Base-by-base conservation (phyloP, 1,140 invertebrate genomes). In the Sycophaga agraensis region DNA sequence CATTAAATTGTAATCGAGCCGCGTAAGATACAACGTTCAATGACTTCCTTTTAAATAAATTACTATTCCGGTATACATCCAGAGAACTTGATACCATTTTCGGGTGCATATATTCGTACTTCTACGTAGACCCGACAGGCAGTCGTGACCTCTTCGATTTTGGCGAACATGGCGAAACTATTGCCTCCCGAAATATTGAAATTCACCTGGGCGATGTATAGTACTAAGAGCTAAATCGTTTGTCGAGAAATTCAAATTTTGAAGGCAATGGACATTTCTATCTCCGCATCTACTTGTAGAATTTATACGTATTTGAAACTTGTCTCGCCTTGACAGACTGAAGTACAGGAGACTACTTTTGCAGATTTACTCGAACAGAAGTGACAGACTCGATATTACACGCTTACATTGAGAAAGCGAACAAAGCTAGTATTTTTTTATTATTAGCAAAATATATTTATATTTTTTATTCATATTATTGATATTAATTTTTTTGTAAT, bases 121-220 rank as follows among this genome's bases (percentile, higher is more conserved):
- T 14, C 1, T 40, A 40, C 26, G 31, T n/a, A n/a, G n/a, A n/a
- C 16, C 22, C 19, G n/a, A 16, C 21, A 35, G 24, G 11, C 34
- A 51, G 11, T 19, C 21, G 6, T 19, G 45, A 26, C 26, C 43
- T 45, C 43, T 57, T 57, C 43, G 24, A 57, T 46, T 57, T n/a
- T 16, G 55, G 2, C 12, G 28, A 48, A 12, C 22, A 40, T 24
- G 16, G 45, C n/a, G 11, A 49, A 49, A 58, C 45, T 58, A 58
- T 58, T 58, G 34, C 49, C 43, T 57, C 4, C 19, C 26, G 55
- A 48, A 48, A 48, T 57, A 57, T 57, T 57, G 43, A 57, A 57
- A 57, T 57, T 57, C 55, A 39, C 55, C 24, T 21, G n/a, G 34
- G 0, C 6, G 14, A 6, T 56, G n/a, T n/a, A n/a, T n/a, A n/a